A percentile compares a stretch with the other conserved stretches of the same genome.
phyloP scores from a whole-genome alignment of 2,797 vertebrate genomes.

The Aotus griseimembra region DNA sequence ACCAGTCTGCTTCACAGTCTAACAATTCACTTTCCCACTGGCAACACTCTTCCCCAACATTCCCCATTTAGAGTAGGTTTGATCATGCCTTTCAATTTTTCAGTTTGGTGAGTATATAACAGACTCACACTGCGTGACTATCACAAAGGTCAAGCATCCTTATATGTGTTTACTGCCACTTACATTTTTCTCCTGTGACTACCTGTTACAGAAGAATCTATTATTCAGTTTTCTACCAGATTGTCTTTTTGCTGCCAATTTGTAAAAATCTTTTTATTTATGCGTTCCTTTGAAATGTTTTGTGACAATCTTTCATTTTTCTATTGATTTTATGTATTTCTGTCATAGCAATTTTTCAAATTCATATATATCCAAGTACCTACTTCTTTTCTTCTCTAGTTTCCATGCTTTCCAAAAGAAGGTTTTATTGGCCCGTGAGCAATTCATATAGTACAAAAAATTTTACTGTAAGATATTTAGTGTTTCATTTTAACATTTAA shows the following conservation, averaged over 20 bases:
- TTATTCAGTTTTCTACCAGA: neutral
- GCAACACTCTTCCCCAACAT: neutral
- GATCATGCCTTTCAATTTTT: neutral
- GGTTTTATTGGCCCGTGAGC: neutral
- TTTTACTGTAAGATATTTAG: neutral
- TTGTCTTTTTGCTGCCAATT: neutral
- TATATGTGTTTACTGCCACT: neutral
- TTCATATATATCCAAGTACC: neutral
- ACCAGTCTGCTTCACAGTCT: neutral
- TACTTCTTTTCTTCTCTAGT: neutral
- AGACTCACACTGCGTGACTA: neutral
- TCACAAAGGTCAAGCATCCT: neutral
- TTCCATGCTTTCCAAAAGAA: neutral
- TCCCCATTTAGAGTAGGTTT: neutral
- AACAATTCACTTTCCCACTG: neutral
- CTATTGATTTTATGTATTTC: neutral
- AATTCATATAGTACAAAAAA: neutral
- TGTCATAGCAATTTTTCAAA: neutral
- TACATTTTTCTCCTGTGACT: neutral
- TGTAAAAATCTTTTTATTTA: conserved; percentile 3
- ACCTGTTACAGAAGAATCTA: neutral
- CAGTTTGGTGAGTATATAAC: neutral
- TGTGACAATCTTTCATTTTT: neutral
- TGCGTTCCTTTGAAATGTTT: neutral
- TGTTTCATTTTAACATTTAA: conserved; percentile 4